Percentiles rank a stretch among this genome's conserved stretches.
phyloP scores from a whole-genome alignment of 2,797 vertebrate species.

The Bryconaethiops microstoma region DNA sequence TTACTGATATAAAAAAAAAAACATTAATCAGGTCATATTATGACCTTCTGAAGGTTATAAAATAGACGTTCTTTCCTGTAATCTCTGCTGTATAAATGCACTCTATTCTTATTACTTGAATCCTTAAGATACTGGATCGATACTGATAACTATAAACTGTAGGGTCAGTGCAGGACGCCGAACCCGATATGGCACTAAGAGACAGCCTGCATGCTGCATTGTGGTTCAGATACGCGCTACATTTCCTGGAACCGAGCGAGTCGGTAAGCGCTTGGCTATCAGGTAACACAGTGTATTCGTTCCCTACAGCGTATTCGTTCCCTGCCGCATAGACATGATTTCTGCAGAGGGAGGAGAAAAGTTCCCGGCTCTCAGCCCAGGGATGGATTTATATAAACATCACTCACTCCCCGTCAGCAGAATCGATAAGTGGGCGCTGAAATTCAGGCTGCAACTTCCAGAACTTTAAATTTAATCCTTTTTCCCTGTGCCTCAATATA shows the following conservation, averaged over 20 bases:
- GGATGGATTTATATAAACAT: conserved; percentile 16
- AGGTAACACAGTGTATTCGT: conserved; percentile 18
- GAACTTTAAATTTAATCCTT: background rate
- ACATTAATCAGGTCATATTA: background rate
- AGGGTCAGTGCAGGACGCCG: background rate
- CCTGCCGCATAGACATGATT: conserved; percentile 5
- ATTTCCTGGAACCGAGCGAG: conserved; percentile 25
- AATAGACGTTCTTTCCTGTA: background rate
- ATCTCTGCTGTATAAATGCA: background rate
- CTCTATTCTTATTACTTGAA: background rate
- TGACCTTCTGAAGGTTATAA: background rate
- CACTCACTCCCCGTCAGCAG: background rate
- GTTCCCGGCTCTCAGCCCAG: background rate
- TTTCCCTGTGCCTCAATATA: background rate
- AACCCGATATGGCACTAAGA: background rate
- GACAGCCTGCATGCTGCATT: background rate
- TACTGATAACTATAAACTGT: background rate
- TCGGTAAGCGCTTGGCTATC: conserved; percentile 8
- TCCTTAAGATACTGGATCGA: background rate
- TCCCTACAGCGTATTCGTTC: conserved; percentile 23
- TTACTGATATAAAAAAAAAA: too few species aligned
- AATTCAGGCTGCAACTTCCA: background rate
- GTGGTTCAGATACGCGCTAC: background rate
- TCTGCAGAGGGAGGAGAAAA: conserved; percentile 1
- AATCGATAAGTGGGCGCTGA: conserved; percentile 2